Percentiles rank a stretch among this genome's conserved stretches.
These are phyloP conservation scores for Drosophila aff. DNA, from an alignment of 1,140 invertebrate genomes.

Conservation along the genomic window DNA sequence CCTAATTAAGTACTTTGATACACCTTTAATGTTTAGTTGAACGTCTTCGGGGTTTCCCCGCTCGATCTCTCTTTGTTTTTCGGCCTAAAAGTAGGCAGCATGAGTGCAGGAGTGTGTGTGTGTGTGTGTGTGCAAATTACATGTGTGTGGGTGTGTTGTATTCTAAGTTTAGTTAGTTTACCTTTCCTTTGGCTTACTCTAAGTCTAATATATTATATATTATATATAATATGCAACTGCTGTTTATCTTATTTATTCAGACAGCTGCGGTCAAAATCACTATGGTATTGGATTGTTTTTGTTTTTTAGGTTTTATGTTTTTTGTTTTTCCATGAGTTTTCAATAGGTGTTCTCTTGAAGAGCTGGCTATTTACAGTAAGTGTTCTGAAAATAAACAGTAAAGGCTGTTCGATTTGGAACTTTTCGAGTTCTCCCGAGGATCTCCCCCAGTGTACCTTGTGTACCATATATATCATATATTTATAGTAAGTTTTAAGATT, in stretches of 20 bases:
- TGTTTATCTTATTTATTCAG: background rate
- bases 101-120: conserved; percentile 18
- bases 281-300: background rate
- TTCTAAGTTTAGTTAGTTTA: conserved; percentile 28
- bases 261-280: conserved; percentile 29
- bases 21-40: conserved; percentile 3
- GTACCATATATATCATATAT: background rate
- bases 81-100: conserved; percentile 60
- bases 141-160: conserved; percentile 15
- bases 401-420: background rate
- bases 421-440: background rate
- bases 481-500: conserved; percentile 10
- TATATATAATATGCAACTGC: conserved; percentile 10
- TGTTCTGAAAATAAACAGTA: conserved; percentile 6
- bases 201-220: conserved; percentile 34
- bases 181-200: conserved; percentile 28
- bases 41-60: background rate
- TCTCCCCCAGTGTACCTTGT: background rate
- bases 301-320: background rate
- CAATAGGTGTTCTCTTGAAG: conserved; percentile 5
- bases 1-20: conserved; percentile 34
- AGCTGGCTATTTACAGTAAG: conserved; percentile 23
- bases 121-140: conserved; percentile 33
- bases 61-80: conserved; percentile 14
- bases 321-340: background rate